phyloP scores from a whole-genome alignment of 2,113 vertebrate species.

The Pangasianodon gigas region DNA sequence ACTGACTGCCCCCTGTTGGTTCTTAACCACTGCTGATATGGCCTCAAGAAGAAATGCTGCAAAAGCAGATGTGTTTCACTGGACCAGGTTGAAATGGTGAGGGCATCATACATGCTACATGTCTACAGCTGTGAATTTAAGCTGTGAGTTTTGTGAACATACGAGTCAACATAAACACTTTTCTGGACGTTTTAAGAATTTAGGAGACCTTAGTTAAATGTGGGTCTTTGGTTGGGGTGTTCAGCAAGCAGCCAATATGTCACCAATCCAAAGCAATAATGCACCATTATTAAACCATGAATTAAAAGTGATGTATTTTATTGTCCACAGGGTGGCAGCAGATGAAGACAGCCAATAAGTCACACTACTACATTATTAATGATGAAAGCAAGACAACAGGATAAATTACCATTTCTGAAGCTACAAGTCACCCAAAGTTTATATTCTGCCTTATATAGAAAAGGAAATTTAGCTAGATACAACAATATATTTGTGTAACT shows the following conservation, averaged over 20 bases:
- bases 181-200: not conserved
- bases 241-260: not conserved
- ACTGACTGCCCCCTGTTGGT: slow-evolving; percentile 10
- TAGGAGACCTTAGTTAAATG: not conserved
- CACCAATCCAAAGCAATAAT: not conserved
- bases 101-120: not conserved
- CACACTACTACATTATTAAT: not conserved
- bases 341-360: not conserved
- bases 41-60: slow-evolving; percentile 17
- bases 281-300: not conserved
- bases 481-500: not conserved
- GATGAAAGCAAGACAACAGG: not conserved
- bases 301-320: not conserved
- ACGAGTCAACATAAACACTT: not conserved
- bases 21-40: not conserved
- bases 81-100: not conserved
- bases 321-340: slow-evolving; percentile 21
- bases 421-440: not conserved
- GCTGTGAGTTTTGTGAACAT: not conserved
- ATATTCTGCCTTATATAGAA: not conserved
- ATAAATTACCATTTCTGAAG: not conserved
- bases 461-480: not conserved
- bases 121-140: not conserved
- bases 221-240: not conserved
- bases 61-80: not conserved